phyloP scores from a whole-genome alignment of 1,140 invertebrate species.

The Diprion similis region DNA sequence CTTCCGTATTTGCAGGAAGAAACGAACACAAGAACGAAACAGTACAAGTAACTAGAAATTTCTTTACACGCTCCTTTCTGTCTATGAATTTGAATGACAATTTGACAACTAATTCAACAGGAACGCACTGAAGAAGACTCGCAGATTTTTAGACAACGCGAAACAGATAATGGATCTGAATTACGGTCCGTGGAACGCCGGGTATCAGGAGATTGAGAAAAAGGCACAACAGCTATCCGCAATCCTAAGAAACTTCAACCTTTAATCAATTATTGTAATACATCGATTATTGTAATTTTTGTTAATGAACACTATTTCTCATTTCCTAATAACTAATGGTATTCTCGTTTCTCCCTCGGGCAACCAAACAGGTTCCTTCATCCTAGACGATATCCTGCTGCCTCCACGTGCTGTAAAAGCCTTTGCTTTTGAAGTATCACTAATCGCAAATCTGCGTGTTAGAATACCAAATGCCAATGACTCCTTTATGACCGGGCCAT shows the following conservation, averaged over 20 bases:
- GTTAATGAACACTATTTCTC: no score
- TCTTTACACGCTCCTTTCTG: slow-evolving; percentile 23
- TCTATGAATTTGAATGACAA: slow-evolving; percentile 14
- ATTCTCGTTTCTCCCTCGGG: no score
- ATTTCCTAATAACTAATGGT: no score
- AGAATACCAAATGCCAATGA: no score
- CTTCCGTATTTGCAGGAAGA: slow-evolving; percentile 44
- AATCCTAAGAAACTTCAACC: background rate
- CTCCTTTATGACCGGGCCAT: no score
- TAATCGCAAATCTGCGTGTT: no score
- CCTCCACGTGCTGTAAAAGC: no score
- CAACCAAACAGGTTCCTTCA: no score
- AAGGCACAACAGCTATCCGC: slow-evolving; percentile 34
- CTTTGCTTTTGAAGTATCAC: no score
- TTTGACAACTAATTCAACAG: slow-evolving; percentile 30
- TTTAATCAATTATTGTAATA: slow-evolving; percentile 1
- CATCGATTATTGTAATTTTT: background rate
- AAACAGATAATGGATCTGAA: slow-evolving; percentile 46
- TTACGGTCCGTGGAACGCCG: slow-evolving; percentile 49
- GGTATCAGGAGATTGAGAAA: slow-evolving; percentile 41
- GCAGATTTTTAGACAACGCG: slow-evolving; percentile 37
- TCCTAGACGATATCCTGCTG: no score
- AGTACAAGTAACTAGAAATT: slow-evolving; percentile 45
- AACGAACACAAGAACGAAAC: slow-evolving; percentile 31
- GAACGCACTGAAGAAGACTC: slow-evolving; percentile 38